phyloP scores from a whole-genome alignment of 2,888 invertebrate species.

The Ceramica pisi region DNA sequence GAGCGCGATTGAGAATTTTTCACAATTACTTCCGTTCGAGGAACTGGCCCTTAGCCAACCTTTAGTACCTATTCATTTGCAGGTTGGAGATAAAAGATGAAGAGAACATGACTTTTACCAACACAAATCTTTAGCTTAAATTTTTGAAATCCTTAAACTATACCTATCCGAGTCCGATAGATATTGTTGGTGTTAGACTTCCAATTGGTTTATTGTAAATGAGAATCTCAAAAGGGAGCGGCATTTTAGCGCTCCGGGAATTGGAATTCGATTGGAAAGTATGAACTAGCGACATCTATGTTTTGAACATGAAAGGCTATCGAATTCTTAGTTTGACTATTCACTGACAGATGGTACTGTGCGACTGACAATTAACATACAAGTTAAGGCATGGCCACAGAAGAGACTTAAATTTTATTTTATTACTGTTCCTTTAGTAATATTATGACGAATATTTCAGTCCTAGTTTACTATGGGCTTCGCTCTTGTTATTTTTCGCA shows the following conservation, averaged over 20 bases:
- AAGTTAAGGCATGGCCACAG: background rate
- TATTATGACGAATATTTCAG: too few species aligned
- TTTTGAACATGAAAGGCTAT: background rate
- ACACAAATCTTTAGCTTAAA: background rate
- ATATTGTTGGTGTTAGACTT: too few species aligned
- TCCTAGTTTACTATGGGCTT: too few species aligned
- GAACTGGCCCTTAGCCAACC: too few species aligned
- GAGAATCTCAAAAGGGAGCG: background rate
- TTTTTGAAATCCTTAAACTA: background rate
- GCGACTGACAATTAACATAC: background rate
- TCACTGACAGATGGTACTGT: conserved; percentile 66
- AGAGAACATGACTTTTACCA: too few species aligned
- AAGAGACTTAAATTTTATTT: background rate
- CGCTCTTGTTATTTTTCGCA: too few species aligned
- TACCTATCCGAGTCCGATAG: background rate
- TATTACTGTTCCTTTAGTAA: background rate
- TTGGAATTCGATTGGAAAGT: conserved; percentile 51
- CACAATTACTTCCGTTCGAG: too few species aligned
- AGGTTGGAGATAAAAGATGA: too few species aligned
- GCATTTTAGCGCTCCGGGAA: conserved; percentile 54
- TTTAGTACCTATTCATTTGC: too few species aligned
- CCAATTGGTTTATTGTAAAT: conserved; percentile 11
- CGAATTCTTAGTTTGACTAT: conserved; percentile 61
- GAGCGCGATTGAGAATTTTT: too few species aligned
- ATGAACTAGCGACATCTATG: conserved; percentile 63